Conservation (phyloP, 2,113 vertebrate genomes). For the Aphelocoma coerulescens region DNA sequence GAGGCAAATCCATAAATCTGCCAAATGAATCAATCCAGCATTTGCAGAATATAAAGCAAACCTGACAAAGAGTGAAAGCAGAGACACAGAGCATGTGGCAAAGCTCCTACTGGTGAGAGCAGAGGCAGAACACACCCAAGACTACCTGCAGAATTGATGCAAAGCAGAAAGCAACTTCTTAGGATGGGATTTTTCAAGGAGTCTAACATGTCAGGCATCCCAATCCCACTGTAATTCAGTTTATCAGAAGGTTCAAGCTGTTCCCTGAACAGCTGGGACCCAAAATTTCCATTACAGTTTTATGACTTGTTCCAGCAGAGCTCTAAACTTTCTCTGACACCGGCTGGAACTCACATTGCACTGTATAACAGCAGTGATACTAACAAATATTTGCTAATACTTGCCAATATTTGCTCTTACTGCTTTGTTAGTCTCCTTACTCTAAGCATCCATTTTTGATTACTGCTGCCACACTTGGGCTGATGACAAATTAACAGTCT, state of each 20-base stretch:
- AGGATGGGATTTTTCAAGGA: not conserved
- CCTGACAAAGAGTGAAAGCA: not conserved
- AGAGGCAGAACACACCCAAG: not conserved
- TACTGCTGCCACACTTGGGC: not conserved
- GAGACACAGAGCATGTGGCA: not conserved
- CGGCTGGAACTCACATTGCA: not conserved
- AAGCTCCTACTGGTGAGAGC: not conserved
- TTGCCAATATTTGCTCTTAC: constrained; percentile 29
- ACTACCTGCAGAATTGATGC: not conserved
- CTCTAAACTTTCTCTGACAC: not conserved
- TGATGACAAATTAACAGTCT: constrained; percentile 19
- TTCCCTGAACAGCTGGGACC: not conserved
- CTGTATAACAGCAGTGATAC: not conserved
- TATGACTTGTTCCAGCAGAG: not conserved
- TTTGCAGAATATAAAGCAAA: not conserved
- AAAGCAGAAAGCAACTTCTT: not conserved
- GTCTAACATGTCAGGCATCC: not conserved
- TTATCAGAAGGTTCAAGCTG: not conserved
- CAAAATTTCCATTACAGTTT: not conserved
- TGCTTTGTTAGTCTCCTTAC: not conserved
- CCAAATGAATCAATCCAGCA: not conserved
- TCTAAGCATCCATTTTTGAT: constrained; percentile 10
- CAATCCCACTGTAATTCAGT: not conserved
- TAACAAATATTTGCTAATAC: constrained; percentile 48
- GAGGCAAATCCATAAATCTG: not conserved